Evolutionary conservation across 2,113 vertebrate genomes (phyloP).

Genomic region (Rhombomys opimus): DNA sequence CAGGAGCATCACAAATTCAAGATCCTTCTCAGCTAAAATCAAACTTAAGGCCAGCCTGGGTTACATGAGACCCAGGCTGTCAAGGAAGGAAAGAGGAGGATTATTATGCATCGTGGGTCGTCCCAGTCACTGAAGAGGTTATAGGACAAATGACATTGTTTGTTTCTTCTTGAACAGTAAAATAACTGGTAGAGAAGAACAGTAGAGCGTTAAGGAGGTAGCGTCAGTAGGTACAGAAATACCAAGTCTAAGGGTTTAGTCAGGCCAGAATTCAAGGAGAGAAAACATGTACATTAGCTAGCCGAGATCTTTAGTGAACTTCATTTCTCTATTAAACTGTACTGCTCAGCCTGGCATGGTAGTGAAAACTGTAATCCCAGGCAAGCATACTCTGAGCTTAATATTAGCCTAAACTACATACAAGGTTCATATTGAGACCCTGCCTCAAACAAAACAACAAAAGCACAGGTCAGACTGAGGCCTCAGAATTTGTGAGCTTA

Average conservation of each 20-base stretch:
- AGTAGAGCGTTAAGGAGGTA: neutral
- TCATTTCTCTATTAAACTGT: neutral
- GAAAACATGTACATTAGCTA: neutral
- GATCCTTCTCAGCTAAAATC: neutral
- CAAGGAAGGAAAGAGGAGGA: neutral
- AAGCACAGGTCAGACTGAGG: neutral
- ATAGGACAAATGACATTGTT: neutral
- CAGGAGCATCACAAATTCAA: neutral
- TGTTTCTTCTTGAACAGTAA: neutral
- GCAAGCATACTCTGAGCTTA: neutral
- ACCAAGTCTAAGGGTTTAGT: neutral
- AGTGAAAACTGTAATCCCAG: neutral
- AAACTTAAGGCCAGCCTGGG: neutral
- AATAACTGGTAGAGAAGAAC: neutral
- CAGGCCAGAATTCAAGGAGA: neutral
- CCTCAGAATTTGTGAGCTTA: conserved; percentile 1
- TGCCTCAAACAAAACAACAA: neutral
- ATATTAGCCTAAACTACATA: neutral
- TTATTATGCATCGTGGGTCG: neutral
- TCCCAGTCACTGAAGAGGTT: neutral
- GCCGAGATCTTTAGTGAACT: conserved; percentile 3
- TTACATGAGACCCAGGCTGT: neutral
- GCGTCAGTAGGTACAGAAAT: conserved; percentile 12
- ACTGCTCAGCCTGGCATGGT: neutral
- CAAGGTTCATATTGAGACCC: neutral